Percentiles rank a stretch among this genome's conserved stretches.
Conservation (phyloP, 2,113 vertebrate species). For the Cavia porcellus region DNA sequence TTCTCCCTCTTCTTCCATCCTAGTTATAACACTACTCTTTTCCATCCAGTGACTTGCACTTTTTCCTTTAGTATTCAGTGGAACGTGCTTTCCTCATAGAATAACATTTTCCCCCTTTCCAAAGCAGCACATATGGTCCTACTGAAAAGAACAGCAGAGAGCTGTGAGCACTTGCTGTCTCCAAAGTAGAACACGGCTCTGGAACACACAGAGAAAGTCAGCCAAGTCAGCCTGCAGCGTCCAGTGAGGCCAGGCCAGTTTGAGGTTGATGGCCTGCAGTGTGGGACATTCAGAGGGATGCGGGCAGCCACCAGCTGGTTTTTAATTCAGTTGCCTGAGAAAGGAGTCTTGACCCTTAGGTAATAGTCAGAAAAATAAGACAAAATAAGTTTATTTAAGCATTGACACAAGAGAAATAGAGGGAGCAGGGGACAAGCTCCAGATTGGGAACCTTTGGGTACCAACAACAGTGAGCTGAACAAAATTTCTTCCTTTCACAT, state of each 20-base stretch:
- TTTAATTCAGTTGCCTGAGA: conserved; percentile 38
- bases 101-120: conserved; percentile 50
- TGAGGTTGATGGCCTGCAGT: fast-evolving
- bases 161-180: not conserved
- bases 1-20: not conserved
- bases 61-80: not conserved
- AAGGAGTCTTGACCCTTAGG: conserved; percentile 7
- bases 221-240: not conserved
- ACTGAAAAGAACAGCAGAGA: conserved; percentile 67
- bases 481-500: conserved; percentile 80
- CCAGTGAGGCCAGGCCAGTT: not conserved
- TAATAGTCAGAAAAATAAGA: conserved; percentile 63
- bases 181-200: not conserved
- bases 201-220: not conserved
- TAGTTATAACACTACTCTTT: not conserved
- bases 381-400: conserved; percentile 65
- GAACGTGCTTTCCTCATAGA: conserved; percentile 28
- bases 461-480: conserved; percentile 73
- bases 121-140: conserved; percentile 67
- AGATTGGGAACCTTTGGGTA: conserved; percentile 71
- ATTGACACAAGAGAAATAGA: conserved; percentile 15
- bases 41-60: not conserved
- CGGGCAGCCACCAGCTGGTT: not conserved
- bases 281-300: not conserved
- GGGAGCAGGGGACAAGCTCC: conserved; percentile 27